phyloP scores from a whole-genome alignment of 1,140 invertebrate species.

The Sitobion miscanthi region DNA sequence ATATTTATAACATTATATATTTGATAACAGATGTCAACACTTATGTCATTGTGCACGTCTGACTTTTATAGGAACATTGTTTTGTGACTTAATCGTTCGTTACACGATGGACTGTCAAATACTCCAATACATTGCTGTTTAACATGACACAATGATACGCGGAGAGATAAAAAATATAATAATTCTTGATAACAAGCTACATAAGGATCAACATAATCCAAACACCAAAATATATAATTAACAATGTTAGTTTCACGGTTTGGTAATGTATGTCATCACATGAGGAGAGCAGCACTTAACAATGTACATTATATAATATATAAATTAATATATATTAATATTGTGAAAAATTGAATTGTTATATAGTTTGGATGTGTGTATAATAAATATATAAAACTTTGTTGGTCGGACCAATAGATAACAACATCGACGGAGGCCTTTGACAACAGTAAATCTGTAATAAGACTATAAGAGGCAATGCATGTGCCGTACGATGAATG shows the following conservation, averaged over 20 bases:
- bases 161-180: neutral
- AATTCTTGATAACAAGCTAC: slow-evolving; percentile 35
- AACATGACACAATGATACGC: neutral
- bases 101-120: neutral
- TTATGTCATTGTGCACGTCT: neutral
- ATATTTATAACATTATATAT: neutral
- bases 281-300: neutral
- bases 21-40: neutral
- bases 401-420: neutral
- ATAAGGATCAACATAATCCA: slow-evolving; percentile 24
- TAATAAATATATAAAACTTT: slow-evolving; percentile 19
- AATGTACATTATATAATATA: neutral
- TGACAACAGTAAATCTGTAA: neutral
- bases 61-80: slow-evolving; percentile 24
- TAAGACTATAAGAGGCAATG: neutral
- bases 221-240: slow-evolving; percentile 20
- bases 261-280: neutral
- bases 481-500: neutral
- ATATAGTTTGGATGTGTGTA: neutral
- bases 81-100: slow-evolving; percentile 19
- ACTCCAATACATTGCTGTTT: slow-evolving; percentile 5
- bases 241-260: neutral
- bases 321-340: slow-evolving; percentile 17
- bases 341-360: neutral
- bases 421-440: neutral